Conservation (phyloP, 2,113 vertebrate species). For the Tringa solitaria region DNA sequence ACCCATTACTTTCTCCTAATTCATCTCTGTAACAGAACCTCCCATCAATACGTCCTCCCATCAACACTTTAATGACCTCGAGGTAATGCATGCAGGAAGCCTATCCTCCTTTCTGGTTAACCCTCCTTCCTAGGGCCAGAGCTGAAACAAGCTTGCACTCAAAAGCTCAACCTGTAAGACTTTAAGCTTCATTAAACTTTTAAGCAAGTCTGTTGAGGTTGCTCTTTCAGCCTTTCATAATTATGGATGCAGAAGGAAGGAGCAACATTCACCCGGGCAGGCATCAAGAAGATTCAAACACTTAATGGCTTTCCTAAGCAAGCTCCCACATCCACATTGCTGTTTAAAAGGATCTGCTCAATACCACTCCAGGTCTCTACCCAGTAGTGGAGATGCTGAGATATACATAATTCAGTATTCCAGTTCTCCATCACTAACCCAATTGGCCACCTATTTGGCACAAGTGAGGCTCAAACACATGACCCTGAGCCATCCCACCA, state of each 20-base stretch:
- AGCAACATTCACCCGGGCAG: constrained; percentile 30
- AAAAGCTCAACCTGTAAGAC: not conserved
- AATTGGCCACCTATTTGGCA: not conserved
- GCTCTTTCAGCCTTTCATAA: constrained; percentile 52
- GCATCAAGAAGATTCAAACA: constrained; percentile 34
- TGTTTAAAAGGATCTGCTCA: constrained; percentile 42
- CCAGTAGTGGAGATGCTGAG: not conserved
- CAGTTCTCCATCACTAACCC: not conserved
- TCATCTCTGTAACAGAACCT: not conserved
- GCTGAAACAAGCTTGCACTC: not conserved
- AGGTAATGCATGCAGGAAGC: constrained; percentile 14
- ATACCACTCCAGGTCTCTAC: constrained; percentile 29
- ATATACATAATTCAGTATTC: constrained; percentile 29
- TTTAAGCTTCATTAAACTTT: constrained; percentile 71
- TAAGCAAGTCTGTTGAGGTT: constrained; percentile 26
- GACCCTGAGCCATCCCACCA: not conserved
- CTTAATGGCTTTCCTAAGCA: constrained; percentile 53
- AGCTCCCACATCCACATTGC: not conserved
- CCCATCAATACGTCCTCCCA: not conserved
- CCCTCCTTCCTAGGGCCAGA: not conserved
- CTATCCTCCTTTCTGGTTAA: constrained; percentile 33
- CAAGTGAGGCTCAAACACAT: not conserved
- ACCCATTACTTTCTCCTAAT: not conserved
- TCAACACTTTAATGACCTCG: not conserved
- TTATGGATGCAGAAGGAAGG: not conserved